Evolutionary conservation across 2,797 vertebrate species (phyloP), one percentile per base, ranked within the genome.

Genomic region (Sebastes variabilis): DNA sequence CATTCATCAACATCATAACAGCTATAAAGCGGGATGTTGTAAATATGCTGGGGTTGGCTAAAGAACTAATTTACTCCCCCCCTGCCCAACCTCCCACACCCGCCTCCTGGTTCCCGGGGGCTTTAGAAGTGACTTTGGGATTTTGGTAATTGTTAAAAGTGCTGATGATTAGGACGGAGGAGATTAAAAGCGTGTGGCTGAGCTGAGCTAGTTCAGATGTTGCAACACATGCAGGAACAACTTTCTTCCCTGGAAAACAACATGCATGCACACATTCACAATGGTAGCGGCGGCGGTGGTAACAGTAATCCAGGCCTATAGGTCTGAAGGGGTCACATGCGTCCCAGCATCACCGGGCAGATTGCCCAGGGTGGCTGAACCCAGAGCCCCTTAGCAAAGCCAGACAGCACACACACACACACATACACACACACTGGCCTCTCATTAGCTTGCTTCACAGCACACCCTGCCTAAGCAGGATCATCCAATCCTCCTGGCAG

Each of bases 381-480:
- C 75, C 67, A 59, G 84, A 88, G 86, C 79, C 87, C 83, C 91
- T 79, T 66, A 77, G 78, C 66, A 72, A 77, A 70, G 83, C 70
- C 82, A 55, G 78, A 89, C 71, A 79, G 49, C 73, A 78, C 77
- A 81, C 75, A 85, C 75, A 85, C 75, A 85, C 75, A 79, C 72
- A 77, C 75, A 70, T 73, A 86, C 81, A 87, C 74, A 80, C 80
- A 84, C 78, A 84, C 78, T 58, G 81, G 85, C 86, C 84, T 69
- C 90, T 93, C 92, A 94, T 95, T 95, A 92, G 92, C 92, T 94
- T 93, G 90, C 90, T 92, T 93, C 92, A 91, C 91, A 93, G 90
- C 87, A 90, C 91, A 81, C 84, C 79, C 82, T 83, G 72, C 73
- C 90, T 95, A 94, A 95, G 93, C 89, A 93, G 92, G 93, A 95